Evolutionary conservation across 30 jellyfish, hydroid and myxozoan species (phyloP).

Genomic region (Chironex yamaguchii): DNA sequence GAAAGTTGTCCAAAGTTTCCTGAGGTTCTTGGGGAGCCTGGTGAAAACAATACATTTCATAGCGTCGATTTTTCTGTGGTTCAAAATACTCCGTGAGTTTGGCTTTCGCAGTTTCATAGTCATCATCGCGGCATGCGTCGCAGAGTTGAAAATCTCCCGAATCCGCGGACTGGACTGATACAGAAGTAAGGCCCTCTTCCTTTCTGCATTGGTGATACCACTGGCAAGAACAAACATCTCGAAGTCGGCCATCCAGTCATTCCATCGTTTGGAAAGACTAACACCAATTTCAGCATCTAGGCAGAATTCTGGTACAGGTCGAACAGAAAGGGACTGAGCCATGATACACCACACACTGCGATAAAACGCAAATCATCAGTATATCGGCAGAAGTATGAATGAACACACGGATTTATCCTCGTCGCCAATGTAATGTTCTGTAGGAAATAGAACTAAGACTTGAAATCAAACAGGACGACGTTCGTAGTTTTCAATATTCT

Average conservation of each 20-base stretch:
- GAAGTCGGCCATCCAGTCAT: conserved; percentile 20
- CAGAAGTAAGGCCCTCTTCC: conserved; percentile 21
- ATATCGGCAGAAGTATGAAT: too few relatives aligned
- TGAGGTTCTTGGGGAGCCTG: conserved; percentile 18
- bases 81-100: conserved; percentile 51
- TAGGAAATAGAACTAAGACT: too few relatives aligned
- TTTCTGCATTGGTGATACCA: not conserved
- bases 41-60: conserved; percentile 23
- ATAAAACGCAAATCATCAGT: too few relatives aligned
- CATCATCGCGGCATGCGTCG: conserved; percentile 10
- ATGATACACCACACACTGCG: too few relatives aligned
- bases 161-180: conserved; percentile 33
- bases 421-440: too few relatives aligned
- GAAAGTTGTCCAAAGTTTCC: conserved; percentile 32
- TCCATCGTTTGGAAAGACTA: conserved; percentile 33
- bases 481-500: too few relatives aligned
- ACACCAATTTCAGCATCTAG: conserved; percentile 46
- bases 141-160: conserved; percentile 51
- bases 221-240: conserved; percentile 26
- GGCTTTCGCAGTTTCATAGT: not conserved
- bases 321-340: not conserved
- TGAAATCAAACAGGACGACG: too few relatives aligned
- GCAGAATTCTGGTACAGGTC: conserved; percentile 48
- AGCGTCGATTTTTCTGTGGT: conserved; percentile 40
- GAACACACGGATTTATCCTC: too few relatives aligned